Evolutionary conservation across 2,113 vertebrate genomes (phyloP).

Genomic region (Oostethus manadensis): DNA sequence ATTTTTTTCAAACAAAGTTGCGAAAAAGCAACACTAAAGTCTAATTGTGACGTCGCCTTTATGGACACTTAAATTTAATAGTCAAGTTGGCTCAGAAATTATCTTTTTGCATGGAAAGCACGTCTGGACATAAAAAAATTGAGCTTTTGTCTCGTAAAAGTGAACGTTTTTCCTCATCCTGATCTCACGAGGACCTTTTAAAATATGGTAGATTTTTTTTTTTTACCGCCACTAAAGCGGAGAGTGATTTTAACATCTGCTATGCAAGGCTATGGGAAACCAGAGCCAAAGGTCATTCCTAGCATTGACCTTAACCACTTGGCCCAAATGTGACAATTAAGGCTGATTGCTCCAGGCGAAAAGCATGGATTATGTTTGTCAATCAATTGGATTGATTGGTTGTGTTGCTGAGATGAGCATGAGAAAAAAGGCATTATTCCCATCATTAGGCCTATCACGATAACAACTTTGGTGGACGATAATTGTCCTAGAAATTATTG

Average conservation of each 20-base stretch:
- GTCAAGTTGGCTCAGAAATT: constrained; percentile 8
- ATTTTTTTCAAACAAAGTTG: no score
- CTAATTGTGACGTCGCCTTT: not conserved
- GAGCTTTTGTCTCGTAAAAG: constrained; percentile 16
- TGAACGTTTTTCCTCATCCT: constrained; percentile 12
- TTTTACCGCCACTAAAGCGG: not conserved
- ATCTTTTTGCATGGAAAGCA: not conserved
- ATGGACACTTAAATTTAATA: constrained; percentile 13
- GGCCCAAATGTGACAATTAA: constrained; percentile 31
- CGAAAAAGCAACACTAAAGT: not conserved
- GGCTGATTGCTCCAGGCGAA: constrained; percentile 15
- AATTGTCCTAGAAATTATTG: no score
- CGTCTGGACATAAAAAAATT: constrained; percentile 1
- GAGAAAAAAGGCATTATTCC: no score
- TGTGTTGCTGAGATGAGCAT: not conserved
- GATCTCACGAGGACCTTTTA: not conserved
- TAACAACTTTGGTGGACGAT: no score
- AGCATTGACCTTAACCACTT: constrained; percentile 21
- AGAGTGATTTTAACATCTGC: not conserved
- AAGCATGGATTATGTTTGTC: constrained; percentile 25
- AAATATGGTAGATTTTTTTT: not conserved
- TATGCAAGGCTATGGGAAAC: constrained; percentile 2
- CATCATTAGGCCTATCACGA: no score
- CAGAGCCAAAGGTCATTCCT: constrained; percentile 27
- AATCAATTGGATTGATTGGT: constrained; percentile 8